Evolutionary conservation across 1,140 invertebrate genomes (phyloP).

Genomic region (Anadara kagoshimensis): DNA sequence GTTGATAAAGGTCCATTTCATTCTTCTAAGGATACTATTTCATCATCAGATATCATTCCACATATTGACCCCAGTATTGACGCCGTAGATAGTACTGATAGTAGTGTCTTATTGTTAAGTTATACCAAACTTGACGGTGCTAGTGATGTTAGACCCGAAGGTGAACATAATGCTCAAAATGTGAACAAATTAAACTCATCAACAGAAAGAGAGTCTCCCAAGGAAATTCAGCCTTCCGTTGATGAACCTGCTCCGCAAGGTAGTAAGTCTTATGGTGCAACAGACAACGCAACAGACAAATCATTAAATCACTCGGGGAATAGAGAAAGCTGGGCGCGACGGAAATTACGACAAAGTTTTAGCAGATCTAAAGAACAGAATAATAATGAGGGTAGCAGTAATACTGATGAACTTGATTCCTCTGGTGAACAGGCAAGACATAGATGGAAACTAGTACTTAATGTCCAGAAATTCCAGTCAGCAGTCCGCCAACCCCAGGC

Average conservation of each 20-base stretch:
- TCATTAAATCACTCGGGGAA: conserved; percentile 7
- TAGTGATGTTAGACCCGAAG: no score
- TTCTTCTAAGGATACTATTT: no score
- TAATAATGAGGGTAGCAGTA: conserved; percentile 28
- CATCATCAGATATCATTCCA: no score
- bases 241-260: neutral
- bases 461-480: conserved; percentile 64
- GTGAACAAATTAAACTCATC: neutral
- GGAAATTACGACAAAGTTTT: conserved; percentile 34
- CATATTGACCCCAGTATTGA: no score
- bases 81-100: no score
- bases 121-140: no score
- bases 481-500: conserved; percentile 36
- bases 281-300: neutral
- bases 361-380: neutral
- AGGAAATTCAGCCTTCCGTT: neutral
- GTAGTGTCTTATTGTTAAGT: no score
- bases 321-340: conserved; percentile 43
- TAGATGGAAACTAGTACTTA: conserved; percentile 63
- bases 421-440: conserved; percentile 26
- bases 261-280: neutral
- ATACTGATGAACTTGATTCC: conserved; percentile 37
- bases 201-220: neutral
- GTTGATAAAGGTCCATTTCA: neutral
- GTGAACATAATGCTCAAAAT: no score